Conservation (phyloP, 2,888 invertebrate genomes). For the Apomyelois bistriatella region DNA sequence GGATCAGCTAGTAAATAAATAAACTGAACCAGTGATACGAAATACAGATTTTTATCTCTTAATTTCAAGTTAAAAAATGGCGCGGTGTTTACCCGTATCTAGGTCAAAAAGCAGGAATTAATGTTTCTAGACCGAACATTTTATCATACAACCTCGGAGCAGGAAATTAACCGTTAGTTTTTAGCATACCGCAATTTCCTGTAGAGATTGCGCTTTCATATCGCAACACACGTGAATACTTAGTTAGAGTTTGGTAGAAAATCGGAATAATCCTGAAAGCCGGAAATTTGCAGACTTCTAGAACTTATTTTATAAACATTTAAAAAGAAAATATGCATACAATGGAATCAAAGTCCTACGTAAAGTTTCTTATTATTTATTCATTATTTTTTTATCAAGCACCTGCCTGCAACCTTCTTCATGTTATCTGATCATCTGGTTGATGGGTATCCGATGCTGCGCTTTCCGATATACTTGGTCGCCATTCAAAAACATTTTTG, state of each 20-base stretch:
- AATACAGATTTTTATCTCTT: neutral
- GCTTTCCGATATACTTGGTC: too few species aligned
- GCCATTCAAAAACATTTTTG: too few species aligned
- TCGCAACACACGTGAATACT: neutral
- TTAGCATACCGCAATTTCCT: slow-evolving; percentile 6
- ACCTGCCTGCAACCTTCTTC: too few species aligned
- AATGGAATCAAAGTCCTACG: too few species aligned
- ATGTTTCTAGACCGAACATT: neutral
- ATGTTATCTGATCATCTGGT: too few species aligned
- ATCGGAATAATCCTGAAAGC: neutral
- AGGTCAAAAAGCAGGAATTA: neutral
- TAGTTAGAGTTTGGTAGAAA: neutral
- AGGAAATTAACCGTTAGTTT: slow-evolving; percentile 8
- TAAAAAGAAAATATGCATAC: too few species aligned
- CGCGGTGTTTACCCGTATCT: neutral
- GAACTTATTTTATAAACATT: too few species aligned
- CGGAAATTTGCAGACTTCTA: neutral
- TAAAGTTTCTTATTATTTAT: too few species aligned
- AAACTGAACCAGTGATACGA: neutral
- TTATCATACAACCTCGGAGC: neutral
- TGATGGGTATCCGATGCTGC: too few species aligned
- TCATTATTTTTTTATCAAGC: too few species aligned
- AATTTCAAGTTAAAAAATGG: neutral
- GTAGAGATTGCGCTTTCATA: neutral
- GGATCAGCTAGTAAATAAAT: neutral